Percentiles rank a stretch among this genome's conserved stretches.
Conservation (phyloP, 1,140 invertebrate genomes). For the Pseudoatta argentina region DNA sequence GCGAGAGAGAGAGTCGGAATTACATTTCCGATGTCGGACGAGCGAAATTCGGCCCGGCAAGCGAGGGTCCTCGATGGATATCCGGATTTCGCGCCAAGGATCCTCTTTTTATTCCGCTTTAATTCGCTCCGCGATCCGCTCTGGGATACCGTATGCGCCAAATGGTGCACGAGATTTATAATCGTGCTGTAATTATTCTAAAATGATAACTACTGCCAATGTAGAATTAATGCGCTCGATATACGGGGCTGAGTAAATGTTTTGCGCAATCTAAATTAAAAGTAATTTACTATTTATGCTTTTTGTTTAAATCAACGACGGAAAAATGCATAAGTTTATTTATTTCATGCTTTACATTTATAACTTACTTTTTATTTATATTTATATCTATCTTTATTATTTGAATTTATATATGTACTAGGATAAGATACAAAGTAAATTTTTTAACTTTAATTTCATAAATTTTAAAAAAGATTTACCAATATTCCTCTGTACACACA, state of each 20-base stretch:
- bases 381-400: background rate
- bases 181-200: slow-evolving; percentile 57
- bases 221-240: slow-evolving; percentile 9
- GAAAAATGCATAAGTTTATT: background rate
- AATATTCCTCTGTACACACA: slow-evolving; percentile 7
- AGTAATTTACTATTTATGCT: background rate
- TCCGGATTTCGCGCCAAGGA: slow-evolving; percentile 47
- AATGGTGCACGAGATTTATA: slow-evolving; percentile 44
- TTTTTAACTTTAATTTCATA: background rate
- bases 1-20: slow-evolving; percentile 32
- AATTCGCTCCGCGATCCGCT: slow-evolving; percentile 47
- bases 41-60: slow-evolving; percentile 54
- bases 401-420: background rate
- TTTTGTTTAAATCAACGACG: background rate
- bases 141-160: slow-evolving; percentile 44
- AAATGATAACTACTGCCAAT: slow-evolving; percentile 43
- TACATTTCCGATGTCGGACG: slow-evolving; percentile 63
- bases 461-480: background rate
- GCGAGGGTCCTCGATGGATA: slow-evolving; percentile 58
- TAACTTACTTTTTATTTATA: background rate
- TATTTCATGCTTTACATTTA: background rate
- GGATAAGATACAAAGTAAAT: background rate
- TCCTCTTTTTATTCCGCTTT: slow-evolving; percentile 55
- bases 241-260: slow-evolving; percentile 1
- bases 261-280: background rate